These are phyloP conservation scores for Ericerus pela DNA, from an alignment of 1,140 invertebrate species.

Conservation along the genomic window DNA sequence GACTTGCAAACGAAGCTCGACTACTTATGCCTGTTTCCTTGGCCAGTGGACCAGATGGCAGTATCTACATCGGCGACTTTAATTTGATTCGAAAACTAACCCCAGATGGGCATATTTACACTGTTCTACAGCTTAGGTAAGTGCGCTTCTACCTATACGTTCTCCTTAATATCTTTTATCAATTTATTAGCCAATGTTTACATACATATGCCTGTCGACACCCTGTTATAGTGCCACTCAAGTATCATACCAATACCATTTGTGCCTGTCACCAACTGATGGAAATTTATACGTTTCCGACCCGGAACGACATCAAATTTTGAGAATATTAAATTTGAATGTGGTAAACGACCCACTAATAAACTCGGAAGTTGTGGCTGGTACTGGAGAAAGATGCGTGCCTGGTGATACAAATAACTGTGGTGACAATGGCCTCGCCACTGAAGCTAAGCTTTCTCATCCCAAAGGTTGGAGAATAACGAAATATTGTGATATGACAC, in stretches of 20 bases:
- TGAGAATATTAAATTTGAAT: slow-evolving; percentile 54
- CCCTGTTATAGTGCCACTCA: slow-evolving; percentile 59
- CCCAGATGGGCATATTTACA: slow-evolving; percentile 78
- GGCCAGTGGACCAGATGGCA: slow-evolving; percentile 86
- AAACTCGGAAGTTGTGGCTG: slow-evolving; percentile 76
- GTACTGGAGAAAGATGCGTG: slow-evolving; percentile 88
- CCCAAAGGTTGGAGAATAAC: slow-evolving; percentile 83
- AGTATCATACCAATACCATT: slow-evolving; percentile 87
- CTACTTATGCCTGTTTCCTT: slow-evolving; percentile 83
- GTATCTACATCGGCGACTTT: slow-evolving; percentile 91
- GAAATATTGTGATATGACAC: too few relatives aligned
- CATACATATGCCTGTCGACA: slow-evolving; percentile 14
- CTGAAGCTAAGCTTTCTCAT: slow-evolving; percentile 79
- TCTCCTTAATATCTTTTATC: not conserved
- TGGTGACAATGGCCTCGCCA: slow-evolving; percentile 81
- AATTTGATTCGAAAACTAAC: slow-evolving; percentile 86
- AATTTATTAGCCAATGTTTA: not conserved
- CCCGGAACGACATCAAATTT: slow-evolving; percentile 76
- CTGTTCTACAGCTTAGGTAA: slow-evolving; percentile 80
- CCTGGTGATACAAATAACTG: slow-evolving; percentile 80
- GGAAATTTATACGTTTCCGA: slow-evolving; percentile 92
- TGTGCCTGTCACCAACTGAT: slow-evolving; percentile 87
- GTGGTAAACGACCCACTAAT: slow-evolving; percentile 63
- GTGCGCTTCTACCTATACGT: too few relatives aligned
- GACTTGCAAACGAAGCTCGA: slow-evolving; percentile 66